phyloP scores from a whole-genome alignment of 2,888 invertebrate species.

The Acrobasis suavella region DNA sequence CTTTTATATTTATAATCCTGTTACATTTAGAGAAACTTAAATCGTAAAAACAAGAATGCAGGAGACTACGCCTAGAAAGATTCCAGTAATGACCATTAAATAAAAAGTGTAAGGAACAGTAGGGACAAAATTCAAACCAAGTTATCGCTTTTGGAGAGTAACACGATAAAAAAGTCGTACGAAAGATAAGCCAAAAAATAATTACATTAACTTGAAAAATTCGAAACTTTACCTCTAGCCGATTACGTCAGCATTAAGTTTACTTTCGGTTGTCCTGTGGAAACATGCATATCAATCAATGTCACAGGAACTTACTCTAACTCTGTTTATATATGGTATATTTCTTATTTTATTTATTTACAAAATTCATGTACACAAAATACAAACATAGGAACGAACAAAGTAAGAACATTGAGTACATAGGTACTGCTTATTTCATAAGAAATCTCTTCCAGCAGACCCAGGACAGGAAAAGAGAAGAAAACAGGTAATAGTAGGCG shows the following conservation, averaged over 20 bases:
- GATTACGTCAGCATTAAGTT: not conserved
- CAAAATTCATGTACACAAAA: no score
- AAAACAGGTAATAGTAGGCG: no score
- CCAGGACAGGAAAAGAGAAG: no score
- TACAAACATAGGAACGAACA: no score
- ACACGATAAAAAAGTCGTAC: slow-evolving; percentile 4
- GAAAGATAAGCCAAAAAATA: slow-evolving; percentile 12
- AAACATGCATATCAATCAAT: no score
- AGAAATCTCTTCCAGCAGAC: no score
- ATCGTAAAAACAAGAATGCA: slow-evolving; percentile 36
- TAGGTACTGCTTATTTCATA: no score
- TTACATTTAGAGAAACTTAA: slow-evolving; percentile 17
- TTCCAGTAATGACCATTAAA: slow-evolving; percentile 17
- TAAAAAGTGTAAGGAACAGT: not conserved
- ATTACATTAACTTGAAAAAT: not conserved
- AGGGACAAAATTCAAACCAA: slow-evolving; percentile 1
- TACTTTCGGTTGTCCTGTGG: not conserved
- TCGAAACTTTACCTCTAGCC: slow-evolving; percentile 1
- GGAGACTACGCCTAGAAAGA: slow-evolving; percentile 1
- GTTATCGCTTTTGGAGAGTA: slow-evolving; percentile 3
- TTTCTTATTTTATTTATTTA: no score
- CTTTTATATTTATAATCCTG: slow-evolving; percentile 12
- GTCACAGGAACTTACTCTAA: no score
- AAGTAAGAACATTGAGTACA: no score
- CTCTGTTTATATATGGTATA: no score